phyloP scores from a whole-genome alignment of 2,797 vertebrate species.

The Lutjanus argentimaculatus region DNA sequence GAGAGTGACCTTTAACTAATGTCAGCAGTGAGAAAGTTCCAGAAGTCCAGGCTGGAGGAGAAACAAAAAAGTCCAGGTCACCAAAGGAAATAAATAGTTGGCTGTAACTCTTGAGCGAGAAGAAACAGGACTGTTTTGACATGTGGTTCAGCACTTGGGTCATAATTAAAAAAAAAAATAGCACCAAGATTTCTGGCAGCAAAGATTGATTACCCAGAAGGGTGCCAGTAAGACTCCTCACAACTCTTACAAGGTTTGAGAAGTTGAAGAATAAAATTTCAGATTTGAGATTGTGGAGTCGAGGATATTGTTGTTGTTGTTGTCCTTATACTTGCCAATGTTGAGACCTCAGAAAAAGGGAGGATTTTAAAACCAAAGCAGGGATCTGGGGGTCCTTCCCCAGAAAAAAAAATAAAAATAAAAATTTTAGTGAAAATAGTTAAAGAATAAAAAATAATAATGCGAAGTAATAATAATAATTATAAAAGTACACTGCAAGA shows the following conservation, averaged over 20 bases:
- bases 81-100: conserved; percentile 5
- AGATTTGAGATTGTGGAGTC: background rate
- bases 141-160: conserved; percentile 5
- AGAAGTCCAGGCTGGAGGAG: background rate
- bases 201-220: background rate
- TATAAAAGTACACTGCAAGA: no score
- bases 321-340: no score
- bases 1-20: background rate
- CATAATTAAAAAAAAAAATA: conserved; percentile 1
- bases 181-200: conserved; percentile 6
- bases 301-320: background rate
- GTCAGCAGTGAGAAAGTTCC: conserved; percentile 5
- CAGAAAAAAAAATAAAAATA: no score
- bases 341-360: no score
- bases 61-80: background rate
- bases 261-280: conserved; percentile 3
- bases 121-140: conserved; percentile 14
- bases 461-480: no score
- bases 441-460: no score
- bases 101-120: conserved; percentile 3
- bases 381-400: no score
- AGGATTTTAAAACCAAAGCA: no score
- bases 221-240: conserved; percentile 1
- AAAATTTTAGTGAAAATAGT: no score
- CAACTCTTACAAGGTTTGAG: background rate